Conservation (phyloP, 2,797 vertebrate genomes). For the Pangasius sanitwongsei region DNA sequence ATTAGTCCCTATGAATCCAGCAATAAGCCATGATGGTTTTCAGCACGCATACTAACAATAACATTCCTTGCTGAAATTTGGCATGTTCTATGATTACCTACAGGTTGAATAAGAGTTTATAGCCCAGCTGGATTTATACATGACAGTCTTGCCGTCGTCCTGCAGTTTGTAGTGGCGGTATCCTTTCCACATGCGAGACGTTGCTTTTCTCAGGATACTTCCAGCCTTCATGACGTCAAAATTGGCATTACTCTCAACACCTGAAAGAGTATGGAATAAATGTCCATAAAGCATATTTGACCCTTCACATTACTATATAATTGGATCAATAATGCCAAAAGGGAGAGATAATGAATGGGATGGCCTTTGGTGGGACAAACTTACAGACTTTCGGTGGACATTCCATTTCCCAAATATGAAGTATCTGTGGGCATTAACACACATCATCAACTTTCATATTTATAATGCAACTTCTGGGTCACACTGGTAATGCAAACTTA, state of each 20-base stretch:
- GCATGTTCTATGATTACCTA: conserved; percentile 71
- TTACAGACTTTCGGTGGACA: conserved; percentile 14
- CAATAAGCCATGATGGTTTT: neutral
- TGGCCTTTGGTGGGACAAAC: neutral
- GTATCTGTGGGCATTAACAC: neutral
- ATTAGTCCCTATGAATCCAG: conserved; percentile 7
- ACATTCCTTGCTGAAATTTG: neutral
- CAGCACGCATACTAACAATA: conserved; percentile 3
- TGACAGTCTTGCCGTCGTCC: conserved; percentile 89
- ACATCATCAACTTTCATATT: neutral
- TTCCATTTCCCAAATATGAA: conserved; percentile 15
- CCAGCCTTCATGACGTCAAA: conserved; percentile 87
- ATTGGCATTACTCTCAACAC: conserved; percentile 76
- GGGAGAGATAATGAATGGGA: neutral
- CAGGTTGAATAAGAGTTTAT: conserved; percentile 86
- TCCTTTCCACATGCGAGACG: conserved; percentile 90
- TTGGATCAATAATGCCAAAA: neutral
- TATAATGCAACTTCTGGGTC: neutral
- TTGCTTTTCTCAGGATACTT: conserved; percentile 87
- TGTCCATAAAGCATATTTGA: neutral
- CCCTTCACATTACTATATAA: neutral
- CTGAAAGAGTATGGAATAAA: conserved; percentile 64
- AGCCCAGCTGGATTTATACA: conserved; percentile 88
- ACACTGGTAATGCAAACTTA: neutral
- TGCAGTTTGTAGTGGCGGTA: conserved; percentile 88